Evolutionary conservation across 2,113 vertebrate genomes (phyloP), one percentile per base, ranked within the genome.

Genomic region (Etheostoma spectabile): DNA sequence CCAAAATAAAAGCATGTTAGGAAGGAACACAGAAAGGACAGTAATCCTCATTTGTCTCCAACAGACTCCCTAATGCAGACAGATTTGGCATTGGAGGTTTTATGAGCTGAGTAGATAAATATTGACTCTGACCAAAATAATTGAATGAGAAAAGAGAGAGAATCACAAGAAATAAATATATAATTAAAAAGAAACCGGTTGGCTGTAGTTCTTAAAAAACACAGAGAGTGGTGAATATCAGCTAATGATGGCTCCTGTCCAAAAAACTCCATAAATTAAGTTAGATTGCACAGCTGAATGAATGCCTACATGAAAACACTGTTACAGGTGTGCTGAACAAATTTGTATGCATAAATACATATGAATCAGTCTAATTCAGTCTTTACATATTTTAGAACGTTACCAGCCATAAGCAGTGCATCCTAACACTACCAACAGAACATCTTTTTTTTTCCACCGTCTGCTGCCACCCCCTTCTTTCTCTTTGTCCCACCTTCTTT

Each of bases 31-130:
- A 56, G 30, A 57, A 51, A 68, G 5, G 35, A 63, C 15, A 18
- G 48, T 66, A 64, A 82, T 46, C 8, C 21, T 12, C 24, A 56
- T 77, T 87, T 80, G 72, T 62, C 55, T 64, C 70, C 77, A 60
- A 82, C 59, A 78, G 24, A 78, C 6, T 68, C 61, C 68, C 14
- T 21, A 61, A 52, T 30, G 56, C 52, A 76, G 61, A 81, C 75
- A 51, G 27, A 80, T 90, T 82, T 83, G 62, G 53, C 79, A 81
- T 52, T 55, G 74, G 68, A 79, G 42, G 64, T 76, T 77, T 77
- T 49, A 24, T 51, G 67, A 81, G 77, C 56, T 27, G 38, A 45
- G 22, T 53, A 63, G 56, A 77, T 74, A 80, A 80, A 38, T 38
- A 38, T 22, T 53, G 72, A 64, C 67, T 59, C 52, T 72, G 19